A percentile compares a stretch with the other conserved stretches of the same genome.
Evolutionary conservation across 2,888 invertebrate genomes (phyloP).

Genomic region (Tetramorium bicarinatum): DNA sequence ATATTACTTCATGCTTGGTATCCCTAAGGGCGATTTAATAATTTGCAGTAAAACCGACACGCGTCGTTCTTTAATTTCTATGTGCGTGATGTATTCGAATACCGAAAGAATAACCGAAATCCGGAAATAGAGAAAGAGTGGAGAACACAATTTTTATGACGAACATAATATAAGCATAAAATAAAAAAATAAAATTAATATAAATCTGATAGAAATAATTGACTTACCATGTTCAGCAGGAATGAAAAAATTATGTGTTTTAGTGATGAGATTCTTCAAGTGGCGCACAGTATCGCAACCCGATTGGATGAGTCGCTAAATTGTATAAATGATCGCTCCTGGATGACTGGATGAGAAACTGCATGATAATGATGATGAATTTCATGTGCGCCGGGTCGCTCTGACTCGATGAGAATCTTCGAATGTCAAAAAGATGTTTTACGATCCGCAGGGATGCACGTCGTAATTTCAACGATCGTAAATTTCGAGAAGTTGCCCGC

Average conservation of each 20-base stretch:
- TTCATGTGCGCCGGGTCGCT: background rate
- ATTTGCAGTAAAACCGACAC: conserved; percentile 50
- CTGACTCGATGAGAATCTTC: conserved; percentile 4
- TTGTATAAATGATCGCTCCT: conserved; percentile 8
- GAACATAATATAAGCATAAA: background rate
- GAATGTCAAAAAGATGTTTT: conserved; percentile 51
- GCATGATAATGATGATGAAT: conserved; percentile 22
- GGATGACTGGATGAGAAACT: conserved; percentile 18
- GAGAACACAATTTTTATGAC: background rate
- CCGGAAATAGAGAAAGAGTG: background rate
- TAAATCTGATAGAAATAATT: conserved; percentile 16
- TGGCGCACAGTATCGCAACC: background rate
- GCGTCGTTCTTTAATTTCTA: conserved; percentile 52
- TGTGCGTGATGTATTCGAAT: background rate
- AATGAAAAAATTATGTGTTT: background rate
- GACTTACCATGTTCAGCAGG: conserved; percentile 23
- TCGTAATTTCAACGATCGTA: conserved; percentile 54
- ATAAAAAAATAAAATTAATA: background rate
- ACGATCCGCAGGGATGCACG: conserved; percentile 41
- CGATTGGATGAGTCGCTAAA: background rate
- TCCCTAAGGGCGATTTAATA: conserved; percentile 59
- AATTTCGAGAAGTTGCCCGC: conserved; percentile 55
- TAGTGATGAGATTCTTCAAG: conserved; percentile 2
- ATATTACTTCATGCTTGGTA: conserved; percentile 72
- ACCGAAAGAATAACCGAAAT: background rate